Evolutionary conservation across 1,140 invertebrate genomes (phyloP).

Genomic region (Pachyrhynchus sulphureomaculatus): DNA sequence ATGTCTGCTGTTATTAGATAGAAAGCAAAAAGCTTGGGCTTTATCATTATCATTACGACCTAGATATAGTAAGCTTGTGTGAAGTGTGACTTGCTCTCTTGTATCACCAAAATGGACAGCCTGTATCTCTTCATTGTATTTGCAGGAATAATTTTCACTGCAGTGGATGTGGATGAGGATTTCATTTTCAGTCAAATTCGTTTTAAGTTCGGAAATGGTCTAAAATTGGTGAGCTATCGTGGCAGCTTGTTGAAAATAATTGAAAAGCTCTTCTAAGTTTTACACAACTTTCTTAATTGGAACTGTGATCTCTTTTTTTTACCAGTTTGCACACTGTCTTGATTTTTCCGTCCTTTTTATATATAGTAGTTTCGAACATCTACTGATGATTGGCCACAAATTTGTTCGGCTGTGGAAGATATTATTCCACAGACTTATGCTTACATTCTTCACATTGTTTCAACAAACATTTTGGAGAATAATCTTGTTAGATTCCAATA

Average conservation of each 20-base stretch:
- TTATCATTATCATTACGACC: background rate
- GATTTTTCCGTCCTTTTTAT: no score
- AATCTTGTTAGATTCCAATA: no score
- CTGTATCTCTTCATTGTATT: conserved; percentile 36
- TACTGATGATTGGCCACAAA: no score
- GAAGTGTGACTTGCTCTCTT: conserved; percentile 4
- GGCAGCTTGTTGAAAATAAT: background rate
- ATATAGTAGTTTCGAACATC: no score
- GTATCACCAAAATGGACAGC: conserved; percentile 37
- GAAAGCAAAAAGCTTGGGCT: background rate
- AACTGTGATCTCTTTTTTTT: background rate
- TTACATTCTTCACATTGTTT: no score
- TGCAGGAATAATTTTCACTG: conserved; percentile 39
- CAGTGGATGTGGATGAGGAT: conserved; percentile 34
- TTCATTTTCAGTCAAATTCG: conserved; percentile 14
- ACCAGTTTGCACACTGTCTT: no score
- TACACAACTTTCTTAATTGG: background rate
- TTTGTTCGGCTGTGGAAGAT: no score
- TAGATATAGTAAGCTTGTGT: background rate
- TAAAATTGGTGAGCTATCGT: background rate
- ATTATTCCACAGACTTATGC: no score
- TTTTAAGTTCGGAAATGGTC: background rate
- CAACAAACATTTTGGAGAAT: no score
- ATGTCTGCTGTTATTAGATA: conserved; percentile 30
- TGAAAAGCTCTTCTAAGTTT: background rate